phyloP scores from a whole-genome alignment of 2,113 vertebrate genomes.

The Laterallus jamaicensis region DNA sequence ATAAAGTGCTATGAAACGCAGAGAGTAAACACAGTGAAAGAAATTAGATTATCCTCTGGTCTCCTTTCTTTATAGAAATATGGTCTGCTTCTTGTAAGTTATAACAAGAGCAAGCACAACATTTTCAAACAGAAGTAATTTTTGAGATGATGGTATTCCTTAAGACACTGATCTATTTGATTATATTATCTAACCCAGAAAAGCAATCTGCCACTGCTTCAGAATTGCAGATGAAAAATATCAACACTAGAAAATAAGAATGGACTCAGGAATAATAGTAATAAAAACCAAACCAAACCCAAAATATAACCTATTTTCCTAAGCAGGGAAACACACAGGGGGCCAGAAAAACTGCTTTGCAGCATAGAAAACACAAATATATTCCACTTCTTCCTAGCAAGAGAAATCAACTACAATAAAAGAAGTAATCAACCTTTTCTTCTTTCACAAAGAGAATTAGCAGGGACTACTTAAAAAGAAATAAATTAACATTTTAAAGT shows the following conservation, averaged over 20 bases:
- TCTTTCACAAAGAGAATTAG: not conserved
- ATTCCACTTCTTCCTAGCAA: not conserved
- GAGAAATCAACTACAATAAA: not conserved
- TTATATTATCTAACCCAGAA: slow-evolving; percentile 8
- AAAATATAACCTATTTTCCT: not conserved
- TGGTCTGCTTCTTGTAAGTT: not conserved
- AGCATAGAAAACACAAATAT: not conserved
- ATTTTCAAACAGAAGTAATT: not conserved
- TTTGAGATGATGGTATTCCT: not conserved
- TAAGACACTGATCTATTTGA: slow-evolving; percentile 23
- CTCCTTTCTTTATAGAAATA: slow-evolving; percentile 6
- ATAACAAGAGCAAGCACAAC: not conserved
- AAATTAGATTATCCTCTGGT: not conserved
- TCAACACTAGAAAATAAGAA: not conserved
- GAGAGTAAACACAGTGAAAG: not conserved
- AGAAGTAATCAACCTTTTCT: not conserved
- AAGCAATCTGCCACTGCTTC: slow-evolving; percentile 7
- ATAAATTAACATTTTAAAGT: not conserved
- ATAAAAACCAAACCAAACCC: not conserved
- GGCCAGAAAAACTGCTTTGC: not conserved
- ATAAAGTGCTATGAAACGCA: not conserved
- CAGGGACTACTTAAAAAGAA: not conserved
- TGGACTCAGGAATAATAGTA: not conserved
- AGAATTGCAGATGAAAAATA: slow-evolving; percentile 27
- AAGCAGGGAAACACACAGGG: not conserved